A percentile compares a stretch with the other conserved stretches of the same genome.
These are phyloP conservation scores for Reticulitermes speratus DNA, from an alignment of 1,140 invertebrate species.

Conservation along the genomic window DNA sequence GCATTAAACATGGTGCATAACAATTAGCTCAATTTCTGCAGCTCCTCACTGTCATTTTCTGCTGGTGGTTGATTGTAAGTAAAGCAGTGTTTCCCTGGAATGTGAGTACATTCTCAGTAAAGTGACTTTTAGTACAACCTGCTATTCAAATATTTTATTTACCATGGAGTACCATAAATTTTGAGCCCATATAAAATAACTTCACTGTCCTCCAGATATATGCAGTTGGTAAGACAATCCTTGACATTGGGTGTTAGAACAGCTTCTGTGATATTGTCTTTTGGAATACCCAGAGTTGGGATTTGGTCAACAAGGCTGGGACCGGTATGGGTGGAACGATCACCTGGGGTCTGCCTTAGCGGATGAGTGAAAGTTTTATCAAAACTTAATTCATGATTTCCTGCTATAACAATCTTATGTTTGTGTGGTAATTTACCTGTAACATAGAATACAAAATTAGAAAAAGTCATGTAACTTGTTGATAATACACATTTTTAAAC, in stretches of 20 bases:
- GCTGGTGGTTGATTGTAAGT: too few species aligned
- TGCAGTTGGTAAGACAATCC: slow-evolving; percentile 73
- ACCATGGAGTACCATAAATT: slow-evolving; percentile 85
- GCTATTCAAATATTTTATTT: slow-evolving; percentile 41
- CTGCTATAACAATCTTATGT: slow-evolving; percentile 84
- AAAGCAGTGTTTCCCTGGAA: too few species aligned
- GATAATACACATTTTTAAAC: neutral
- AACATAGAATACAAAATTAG: slow-evolving; percentile 33
- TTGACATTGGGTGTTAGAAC: slow-evolving; percentile 62
- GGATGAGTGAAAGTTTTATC: slow-evolving; percentile 68
- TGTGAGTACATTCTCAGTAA: too few species aligned
- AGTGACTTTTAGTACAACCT: too few species aligned
- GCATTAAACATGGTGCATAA: too few species aligned
- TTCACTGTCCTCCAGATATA: slow-evolving; percentile 72
- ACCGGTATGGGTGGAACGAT: slow-evolving; percentile 50
- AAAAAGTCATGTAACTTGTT: slow-evolving; percentile 8
- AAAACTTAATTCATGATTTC: slow-evolving; percentile 87
- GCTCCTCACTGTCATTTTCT: too few species aligned
- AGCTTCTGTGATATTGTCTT: slow-evolving; percentile 61
- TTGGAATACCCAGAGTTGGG: slow-evolving; percentile 66
- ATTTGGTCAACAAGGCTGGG: slow-evolving; percentile 61
- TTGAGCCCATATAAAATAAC: slow-evolving; percentile 72
- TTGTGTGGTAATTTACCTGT: slow-evolving; percentile 71
- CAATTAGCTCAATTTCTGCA: too few species aligned
- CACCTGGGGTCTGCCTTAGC: slow-evolving; percentile 47